Percentiles rank a stretch among this genome's conserved stretches.
phyloP scores from a whole-genome alignment of 2,888 invertebrate species.

The Tethea ocularis region DNA sequence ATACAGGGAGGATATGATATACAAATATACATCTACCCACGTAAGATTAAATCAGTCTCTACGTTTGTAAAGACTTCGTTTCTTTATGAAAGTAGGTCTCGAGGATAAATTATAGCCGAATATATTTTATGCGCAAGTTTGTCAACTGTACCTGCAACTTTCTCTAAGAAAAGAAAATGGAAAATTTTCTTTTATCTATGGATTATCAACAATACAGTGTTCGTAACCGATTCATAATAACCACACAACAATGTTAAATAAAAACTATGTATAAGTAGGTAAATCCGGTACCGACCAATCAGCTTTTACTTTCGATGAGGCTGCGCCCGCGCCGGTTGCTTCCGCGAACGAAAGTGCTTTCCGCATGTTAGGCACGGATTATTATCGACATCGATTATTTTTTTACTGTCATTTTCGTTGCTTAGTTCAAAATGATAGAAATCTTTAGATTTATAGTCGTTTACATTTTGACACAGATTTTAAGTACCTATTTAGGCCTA shows the following conservation, averaged over 20 bases:
- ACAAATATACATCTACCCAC: neutral
- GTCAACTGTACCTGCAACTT: neutral
- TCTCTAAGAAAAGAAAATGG: neutral
- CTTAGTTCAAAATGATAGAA: neutral
- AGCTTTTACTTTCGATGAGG: slow-evolving; percentile 77
- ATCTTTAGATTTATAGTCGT: too few species aligned
- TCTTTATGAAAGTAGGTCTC: neutral
- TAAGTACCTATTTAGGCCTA: too few species aligned
- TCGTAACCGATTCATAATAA: neutral
- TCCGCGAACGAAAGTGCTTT: slow-evolving; percentile 77
- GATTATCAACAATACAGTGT: slow-evolving; percentile 8
- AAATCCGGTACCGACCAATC: slow-evolving; percentile 59
- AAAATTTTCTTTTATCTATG: neutral
- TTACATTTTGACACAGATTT: too few species aligned
- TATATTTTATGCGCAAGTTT: neutral
- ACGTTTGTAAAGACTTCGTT: too few species aligned
- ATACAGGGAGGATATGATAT: too few species aligned
- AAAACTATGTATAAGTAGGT: slow-evolving; percentile 13
- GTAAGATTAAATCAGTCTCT: neutral
- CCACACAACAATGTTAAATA: slow-evolving; percentile 10
- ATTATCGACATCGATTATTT: slow-evolving; percentile 23
- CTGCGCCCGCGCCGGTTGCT: slow-evolving; percentile 52
- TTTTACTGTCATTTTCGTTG: slow-evolving; percentile 2
- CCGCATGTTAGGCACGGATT: slow-evolving; percentile 18
- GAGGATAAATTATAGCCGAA: neutral